Conservation (phyloP, 2,113 vertebrate genomes). For the Brevimyrus niger region DNA sequence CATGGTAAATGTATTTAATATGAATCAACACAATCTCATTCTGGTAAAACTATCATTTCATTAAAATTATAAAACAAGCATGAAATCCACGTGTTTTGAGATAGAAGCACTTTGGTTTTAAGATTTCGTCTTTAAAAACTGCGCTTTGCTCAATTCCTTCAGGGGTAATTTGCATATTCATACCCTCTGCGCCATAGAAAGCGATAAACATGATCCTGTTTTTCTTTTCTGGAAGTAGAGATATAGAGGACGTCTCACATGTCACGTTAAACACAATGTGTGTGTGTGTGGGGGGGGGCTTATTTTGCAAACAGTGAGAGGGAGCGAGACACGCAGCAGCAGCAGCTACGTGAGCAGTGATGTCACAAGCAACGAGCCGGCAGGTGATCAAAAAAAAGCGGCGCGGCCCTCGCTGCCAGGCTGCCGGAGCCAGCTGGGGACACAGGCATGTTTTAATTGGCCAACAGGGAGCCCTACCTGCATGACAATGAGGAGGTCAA, state of each 20-base stretch:
- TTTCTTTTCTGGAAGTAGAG: neutral
- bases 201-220: slow-evolving; percentile 43
- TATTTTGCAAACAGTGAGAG: neutral
- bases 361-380: neutral
- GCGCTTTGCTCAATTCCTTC: slow-evolving; percentile 30
- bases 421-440: neutral
- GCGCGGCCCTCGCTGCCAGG: neutral
- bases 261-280: neutral
- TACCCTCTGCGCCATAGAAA: slow-evolving; percentile 40
- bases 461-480: slow-evolving; percentile 71
- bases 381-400: neutral
- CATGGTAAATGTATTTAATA: neutral
- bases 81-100: slow-evolving; percentile 13
- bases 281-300: neutral
- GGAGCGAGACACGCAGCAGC: neutral
- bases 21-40: neutral
- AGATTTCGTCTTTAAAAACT: slow-evolving; percentile 12
- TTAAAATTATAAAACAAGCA: neutral
- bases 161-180: slow-evolving; percentile 55
- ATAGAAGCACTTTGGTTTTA: neutral
- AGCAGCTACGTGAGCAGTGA: neutral
- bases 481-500: slow-evolving; percentile 99
- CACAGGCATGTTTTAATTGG: slow-evolving; percentile 51
- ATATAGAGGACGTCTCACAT: neutral
- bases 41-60: neutral